Conservation (phyloP, 2,113 vertebrate species). For the Poicephalus meyeri region DNA sequence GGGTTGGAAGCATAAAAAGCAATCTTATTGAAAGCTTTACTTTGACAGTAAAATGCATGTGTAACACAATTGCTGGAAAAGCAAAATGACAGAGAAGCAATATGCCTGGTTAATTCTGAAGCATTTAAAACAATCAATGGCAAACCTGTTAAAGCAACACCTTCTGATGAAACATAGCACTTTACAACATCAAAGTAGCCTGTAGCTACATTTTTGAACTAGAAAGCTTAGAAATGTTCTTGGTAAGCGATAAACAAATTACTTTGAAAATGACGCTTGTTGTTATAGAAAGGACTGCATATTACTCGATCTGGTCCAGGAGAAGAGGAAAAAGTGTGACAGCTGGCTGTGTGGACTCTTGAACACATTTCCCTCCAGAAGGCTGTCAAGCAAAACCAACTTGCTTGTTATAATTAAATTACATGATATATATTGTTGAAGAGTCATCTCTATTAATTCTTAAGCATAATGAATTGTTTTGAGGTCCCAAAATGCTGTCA, state of each 20-base stretch:
- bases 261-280: accelerated
- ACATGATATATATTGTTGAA: neutral
- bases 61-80: neutral
- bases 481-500: neutral
- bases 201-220: neutral
- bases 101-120: neutral
- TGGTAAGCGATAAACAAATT: neutral
- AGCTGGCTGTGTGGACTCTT: neutral
- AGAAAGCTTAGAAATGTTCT: neutral
- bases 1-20: neutral
- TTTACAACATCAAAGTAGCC: neutral
- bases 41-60: neutral
- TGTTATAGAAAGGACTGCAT: accelerated
- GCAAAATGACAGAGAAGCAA: neutral
- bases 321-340: neutral
- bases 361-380: neutral
- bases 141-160: neutral
- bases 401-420: neutral
- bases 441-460: neutral
- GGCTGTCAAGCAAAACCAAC: neutral
- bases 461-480: neutral
- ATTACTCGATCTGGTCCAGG: neutral
- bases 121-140: neutral
- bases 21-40: neutral
- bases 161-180: neutral